A percentile compares a stretch with the other conserved stretches of the same genome.
phyloP scores from a whole-genome alignment of 2,797 vertebrate species.

The Dicrostonyx torquatus region DNA sequence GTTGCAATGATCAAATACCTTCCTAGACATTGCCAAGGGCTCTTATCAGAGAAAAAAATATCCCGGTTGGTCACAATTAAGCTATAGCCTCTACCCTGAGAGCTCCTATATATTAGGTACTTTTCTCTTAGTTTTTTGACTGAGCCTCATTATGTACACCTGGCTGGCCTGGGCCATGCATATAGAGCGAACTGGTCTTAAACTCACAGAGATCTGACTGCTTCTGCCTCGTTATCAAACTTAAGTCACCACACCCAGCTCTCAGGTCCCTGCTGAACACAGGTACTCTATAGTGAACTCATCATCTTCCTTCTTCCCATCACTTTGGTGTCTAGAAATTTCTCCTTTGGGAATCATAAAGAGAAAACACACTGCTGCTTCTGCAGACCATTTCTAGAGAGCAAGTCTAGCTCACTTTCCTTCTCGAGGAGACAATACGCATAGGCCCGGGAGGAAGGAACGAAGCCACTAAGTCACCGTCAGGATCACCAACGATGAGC shows the following conservation, averaged over 20 bases:
- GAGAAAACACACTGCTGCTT: neutral
- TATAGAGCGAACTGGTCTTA: neutral
- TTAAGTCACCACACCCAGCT: too few relatives aligned
- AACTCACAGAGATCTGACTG: neutral
- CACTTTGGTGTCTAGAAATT: constrained; percentile 1
- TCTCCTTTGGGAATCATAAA: neutral
- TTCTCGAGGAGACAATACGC: neutral
- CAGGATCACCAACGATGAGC: neutral
- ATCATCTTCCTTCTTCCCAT: neutral
- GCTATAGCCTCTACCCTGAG: neutral
- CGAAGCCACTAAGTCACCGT: neutral
- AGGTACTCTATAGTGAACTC: neutral
- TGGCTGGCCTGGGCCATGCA: neutral
- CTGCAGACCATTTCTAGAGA: neutral
- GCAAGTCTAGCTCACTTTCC: neutral
- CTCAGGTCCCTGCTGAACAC: too few relatives aligned
- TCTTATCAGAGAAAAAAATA: neutral
- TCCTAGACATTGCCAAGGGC: neutral
- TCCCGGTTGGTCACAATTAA: neutral
- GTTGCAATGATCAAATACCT: neutral
- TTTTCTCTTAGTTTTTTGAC: neutral
- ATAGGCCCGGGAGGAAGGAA: neutral
- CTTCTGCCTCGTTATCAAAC: neutral
- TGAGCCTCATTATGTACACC: neutral
- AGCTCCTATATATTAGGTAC: neutral